Evolutionary conservation across 2,113 vertebrate genomes (phyloP), one percentile per base, ranked within the genome.

Genomic region (Cariama cristata): DNA sequence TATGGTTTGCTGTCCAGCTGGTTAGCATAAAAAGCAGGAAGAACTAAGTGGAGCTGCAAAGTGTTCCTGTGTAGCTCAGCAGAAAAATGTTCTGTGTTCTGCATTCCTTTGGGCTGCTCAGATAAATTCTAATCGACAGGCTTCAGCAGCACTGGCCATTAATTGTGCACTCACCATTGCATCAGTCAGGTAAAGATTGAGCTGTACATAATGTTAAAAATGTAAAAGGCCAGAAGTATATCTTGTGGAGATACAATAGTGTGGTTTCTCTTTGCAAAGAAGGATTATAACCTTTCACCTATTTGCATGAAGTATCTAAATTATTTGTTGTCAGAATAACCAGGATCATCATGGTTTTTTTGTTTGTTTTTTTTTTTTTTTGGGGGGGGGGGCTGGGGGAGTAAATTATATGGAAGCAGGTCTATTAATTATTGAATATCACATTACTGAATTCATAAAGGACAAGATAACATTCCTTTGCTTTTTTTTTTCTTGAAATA

Each of bases 1-100:
- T 3, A 35, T 8, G 26, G n/a, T 14, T 63, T 86, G 42, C 35
- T 93, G 42, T 95, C 67, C 66, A 69, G 63, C 50, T 92, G 55
- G 42, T 90, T 73, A 88, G 42, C 71, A 69, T 83, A n/a, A n/a
- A n/a, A n/a, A 90, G 87, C 84, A 93, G 67, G 45, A 97, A 92
- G 47, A 68, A 77, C 63, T 71, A 77, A 93, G 55, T 38, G 45
- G 45, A 82, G 32, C 45, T 88, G 55, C 63, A 74, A 59, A 68
- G 53, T 28, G 26, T 59, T 96, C 72, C 50, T 92, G 55, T 60
- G 55, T 63, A 90, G 72, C 79, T 94, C 94, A 95, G 92, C 95
- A 93, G 92, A 92, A 95, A 92, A 90, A 84, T 77, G 38, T 71
- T 94, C 45, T 74, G n/a, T 88, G 75, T 42, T 88, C 32, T 79